Base-by-base conservation (phyloP, 2,888 invertebrate species). In the Microdon myrmicae region DNA sequence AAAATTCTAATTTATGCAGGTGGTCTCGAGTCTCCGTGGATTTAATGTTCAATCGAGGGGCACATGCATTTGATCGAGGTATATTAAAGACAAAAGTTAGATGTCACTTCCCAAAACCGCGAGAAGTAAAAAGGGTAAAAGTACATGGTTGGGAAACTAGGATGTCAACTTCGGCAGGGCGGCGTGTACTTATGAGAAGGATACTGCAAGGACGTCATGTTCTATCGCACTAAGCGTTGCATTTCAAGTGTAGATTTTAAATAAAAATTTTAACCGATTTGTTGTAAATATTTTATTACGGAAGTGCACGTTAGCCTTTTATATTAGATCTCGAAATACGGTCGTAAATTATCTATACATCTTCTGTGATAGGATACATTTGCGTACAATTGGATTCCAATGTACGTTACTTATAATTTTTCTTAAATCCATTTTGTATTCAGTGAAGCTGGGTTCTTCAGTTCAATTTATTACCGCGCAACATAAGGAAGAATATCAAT, bases 121-220 rank as follows among this genome's bases (percentile, higher is more conserved):
- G 84, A 41, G 92, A 92, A 81, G 83, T 84, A 0, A 86, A 83
- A 71, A 83, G 92, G 70, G 83, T 91, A 1, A 85, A 85, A 26
- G 82, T 83, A 5, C 89, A 90, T 68, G 91, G 92, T 1, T 92
- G 86, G 85, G 78, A 83, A 4, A 77, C 82, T 0, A 83, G 90
- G 58, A 87, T 92, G 82, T 83, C 87, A 0, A 90, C 90, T 1
- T 81, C 82, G 0, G 81, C 74, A 31, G 92, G 92, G 3, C 83
- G 90, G n/a, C 84, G 82, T 73, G 77, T 88, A 16, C 78, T 92
- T 8, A 90, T 91, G 90, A 83, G 89, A 70, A 83, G 90, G 68
- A 83, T 92, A 67, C 80, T 92, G 2, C 90, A 89, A 80, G 91
- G 91, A 55, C 82, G 84, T 79, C 84, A 84, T 78, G 85, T 86